A percentile compares a stretch with the other conserved stretches of the same genome.
phyloP scores from a whole-genome alignment of 2,797 vertebrate species.

The Diceros bicornis region DNA sequence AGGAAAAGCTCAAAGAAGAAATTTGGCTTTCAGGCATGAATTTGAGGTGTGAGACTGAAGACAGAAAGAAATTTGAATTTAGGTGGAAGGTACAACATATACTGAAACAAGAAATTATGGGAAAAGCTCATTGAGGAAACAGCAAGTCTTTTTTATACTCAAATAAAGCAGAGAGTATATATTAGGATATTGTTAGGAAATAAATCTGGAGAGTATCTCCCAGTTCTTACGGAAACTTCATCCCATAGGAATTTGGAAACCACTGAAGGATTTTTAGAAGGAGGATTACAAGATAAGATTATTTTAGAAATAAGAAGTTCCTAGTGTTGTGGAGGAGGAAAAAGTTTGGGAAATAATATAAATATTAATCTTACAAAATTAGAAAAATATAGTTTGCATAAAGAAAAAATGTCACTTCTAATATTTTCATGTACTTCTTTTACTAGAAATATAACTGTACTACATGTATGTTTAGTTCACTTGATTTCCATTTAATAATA shows the following conservation, averaged over 20 bases:
- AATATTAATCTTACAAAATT: background rate
- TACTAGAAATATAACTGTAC: background rate
- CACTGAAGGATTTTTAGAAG: background rate
- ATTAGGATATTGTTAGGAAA: background rate
- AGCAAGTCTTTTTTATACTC: background rate
- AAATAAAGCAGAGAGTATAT: background rate
- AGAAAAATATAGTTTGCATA: background rate
- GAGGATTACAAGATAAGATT: background rate
- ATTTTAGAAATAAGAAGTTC: conserved; percentile 21
- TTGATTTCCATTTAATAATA: conserved; percentile 37
- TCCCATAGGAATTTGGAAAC: background rate
- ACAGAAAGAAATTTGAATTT: background rate
- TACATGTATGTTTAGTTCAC: background rate
- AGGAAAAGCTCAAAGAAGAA: background rate
- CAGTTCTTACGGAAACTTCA: background rate
- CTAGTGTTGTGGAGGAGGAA: background rate
- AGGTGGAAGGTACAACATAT: background rate
- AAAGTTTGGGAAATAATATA: conserved; percentile 33
- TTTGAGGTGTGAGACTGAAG: background rate
- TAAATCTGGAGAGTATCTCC: background rate
- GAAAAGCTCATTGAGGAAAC: background rate
- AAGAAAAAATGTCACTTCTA: background rate
- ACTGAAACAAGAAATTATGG: background rate
- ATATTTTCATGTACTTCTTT: conserved; percentile 28
- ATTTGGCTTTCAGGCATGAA: background rate